Percentiles rank a stretch among this genome's conserved stretches.
phyloP scores from a whole-genome alignment of 2,113 vertebrate species.

The Meles meles region DNA sequence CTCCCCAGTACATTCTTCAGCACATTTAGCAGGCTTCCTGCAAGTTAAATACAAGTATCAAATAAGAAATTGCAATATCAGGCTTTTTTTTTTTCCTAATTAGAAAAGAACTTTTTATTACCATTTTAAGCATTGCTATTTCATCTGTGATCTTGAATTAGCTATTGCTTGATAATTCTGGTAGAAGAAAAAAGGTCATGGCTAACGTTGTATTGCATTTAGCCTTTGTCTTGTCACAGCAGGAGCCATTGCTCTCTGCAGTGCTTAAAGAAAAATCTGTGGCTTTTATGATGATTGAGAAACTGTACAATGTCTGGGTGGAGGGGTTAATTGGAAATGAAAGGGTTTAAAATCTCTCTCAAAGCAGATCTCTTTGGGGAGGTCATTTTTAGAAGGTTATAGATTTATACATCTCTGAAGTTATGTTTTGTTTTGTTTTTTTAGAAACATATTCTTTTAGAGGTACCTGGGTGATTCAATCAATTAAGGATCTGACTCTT shows the following conservation, averaged over 20 bases:
- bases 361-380: conserved; percentile 1
- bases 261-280: conserved; percentile 43
- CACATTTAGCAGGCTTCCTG: background rate
- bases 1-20: background rate
- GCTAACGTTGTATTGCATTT: background rate
- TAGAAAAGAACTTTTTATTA: conserved; percentile 1
- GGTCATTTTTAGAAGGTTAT: background rate
- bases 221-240: conserved; percentile 21
- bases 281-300: conserved; percentile 36
- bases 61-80: background rate
- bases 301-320: background rate
- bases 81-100: background rate
- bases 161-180: background rate
- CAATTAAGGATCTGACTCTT: background rate
- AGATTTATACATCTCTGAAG: background rate
- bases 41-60: conserved; percentile 16
- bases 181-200: background rate
- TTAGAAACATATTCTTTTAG: background rate
- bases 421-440: background rate
- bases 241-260: background rate
- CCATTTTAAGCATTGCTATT: background rate
- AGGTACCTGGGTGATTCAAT: background rate
- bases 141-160: background rate
- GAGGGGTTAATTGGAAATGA: conserved; percentile 38
- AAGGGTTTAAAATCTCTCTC: background rate